A percentile compares a stretch with the other conserved stretches of the same genome.
These are phyloP conservation scores for Pelecanus crispus DNA, from an alignment of 2,113 vertebrate genomes.

Conservation along the genomic window DNA sequence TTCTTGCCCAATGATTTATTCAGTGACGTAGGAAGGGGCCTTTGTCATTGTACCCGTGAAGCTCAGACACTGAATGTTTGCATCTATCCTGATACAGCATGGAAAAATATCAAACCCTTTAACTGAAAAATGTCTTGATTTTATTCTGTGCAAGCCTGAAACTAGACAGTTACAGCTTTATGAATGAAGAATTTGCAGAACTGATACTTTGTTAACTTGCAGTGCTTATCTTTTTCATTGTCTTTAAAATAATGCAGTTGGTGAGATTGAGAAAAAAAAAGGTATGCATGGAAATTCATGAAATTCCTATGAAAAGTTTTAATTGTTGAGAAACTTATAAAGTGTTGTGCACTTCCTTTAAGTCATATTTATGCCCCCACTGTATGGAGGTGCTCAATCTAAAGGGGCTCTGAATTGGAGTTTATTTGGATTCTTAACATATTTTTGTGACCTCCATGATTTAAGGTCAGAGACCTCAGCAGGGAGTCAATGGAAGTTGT, in stretches of 20 bases:
- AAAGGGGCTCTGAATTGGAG: not conserved
- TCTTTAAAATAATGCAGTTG: not conserved
- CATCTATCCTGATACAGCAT: accelerated
- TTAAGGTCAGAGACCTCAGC: not conserved
- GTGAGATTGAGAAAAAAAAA: not conserved
- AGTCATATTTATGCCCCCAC: not conserved
- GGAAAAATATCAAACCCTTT: not conserved
- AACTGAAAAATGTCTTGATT: not conserved
- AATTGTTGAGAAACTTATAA: not conserved
- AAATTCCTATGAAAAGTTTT: not conserved
- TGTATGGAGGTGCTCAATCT: not conserved
- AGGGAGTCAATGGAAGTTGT: not conserved
- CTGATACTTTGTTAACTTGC: not conserved
- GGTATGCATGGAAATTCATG: not conserved
- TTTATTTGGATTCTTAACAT: slow-evolving; percentile 26
- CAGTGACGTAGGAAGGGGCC: not conserved
- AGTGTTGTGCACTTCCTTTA: not conserved
- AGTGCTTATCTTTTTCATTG: not conserved
- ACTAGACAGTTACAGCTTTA: not conserved
- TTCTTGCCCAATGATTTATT: not conserved
- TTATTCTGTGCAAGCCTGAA: not conserved
- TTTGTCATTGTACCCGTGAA: not conserved
- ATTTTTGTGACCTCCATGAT: not conserved
- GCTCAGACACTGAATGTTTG: not conserved
- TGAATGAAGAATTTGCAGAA: not conserved